Conservation (phyloP, 1,140 invertebrate species). For the Ectropis grisescens region DNA sequence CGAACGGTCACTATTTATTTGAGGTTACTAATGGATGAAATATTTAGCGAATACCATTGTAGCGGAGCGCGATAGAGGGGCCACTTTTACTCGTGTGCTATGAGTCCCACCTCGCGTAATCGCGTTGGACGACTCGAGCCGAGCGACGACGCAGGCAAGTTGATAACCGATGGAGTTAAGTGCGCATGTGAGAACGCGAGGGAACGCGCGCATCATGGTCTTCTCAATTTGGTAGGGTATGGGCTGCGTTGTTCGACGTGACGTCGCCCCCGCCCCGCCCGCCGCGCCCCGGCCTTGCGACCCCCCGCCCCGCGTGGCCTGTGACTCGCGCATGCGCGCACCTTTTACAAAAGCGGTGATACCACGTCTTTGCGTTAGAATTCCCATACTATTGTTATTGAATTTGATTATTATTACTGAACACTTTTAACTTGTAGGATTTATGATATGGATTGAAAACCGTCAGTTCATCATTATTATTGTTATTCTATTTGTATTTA, state of each 20-base stretch:
- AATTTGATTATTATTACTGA: no score
- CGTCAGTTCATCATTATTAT: no score
- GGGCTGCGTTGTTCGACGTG: conserved; percentile 59
- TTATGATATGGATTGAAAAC: no score
- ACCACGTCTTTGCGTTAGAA: conserved; percentile 27
- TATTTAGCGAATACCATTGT: conserved; percentile 24
- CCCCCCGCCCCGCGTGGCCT: conserved; percentile 42
- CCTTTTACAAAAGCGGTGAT: conserved; percentile 41
- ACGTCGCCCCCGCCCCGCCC: conserved; percentile 46
- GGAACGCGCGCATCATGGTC: conserved; percentile 4
- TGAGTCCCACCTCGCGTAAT: conserved; percentile 57
- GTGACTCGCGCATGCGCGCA: conserved; percentile 51
- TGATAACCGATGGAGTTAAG: conserved; percentile 26
- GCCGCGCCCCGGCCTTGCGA: conserved; percentile 52
- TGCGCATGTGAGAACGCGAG: conserved; percentile 4
- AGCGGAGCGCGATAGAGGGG: conserved; percentile 29
- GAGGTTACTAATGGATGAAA: not conserved
- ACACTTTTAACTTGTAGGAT: no score
- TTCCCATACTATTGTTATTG: conserved; percentile 14
- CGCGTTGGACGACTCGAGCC: conserved; percentile 55
- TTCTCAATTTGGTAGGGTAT: conserved; percentile 44
- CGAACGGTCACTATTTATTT: not conserved
- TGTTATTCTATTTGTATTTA: no score
- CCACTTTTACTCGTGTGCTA: conserved; percentile 50
- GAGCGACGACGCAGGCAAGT: conserved; percentile 60